Base-by-base conservation (phyloP, 2,888 invertebrate genomes). In the Morpho deidamia region DNA sequence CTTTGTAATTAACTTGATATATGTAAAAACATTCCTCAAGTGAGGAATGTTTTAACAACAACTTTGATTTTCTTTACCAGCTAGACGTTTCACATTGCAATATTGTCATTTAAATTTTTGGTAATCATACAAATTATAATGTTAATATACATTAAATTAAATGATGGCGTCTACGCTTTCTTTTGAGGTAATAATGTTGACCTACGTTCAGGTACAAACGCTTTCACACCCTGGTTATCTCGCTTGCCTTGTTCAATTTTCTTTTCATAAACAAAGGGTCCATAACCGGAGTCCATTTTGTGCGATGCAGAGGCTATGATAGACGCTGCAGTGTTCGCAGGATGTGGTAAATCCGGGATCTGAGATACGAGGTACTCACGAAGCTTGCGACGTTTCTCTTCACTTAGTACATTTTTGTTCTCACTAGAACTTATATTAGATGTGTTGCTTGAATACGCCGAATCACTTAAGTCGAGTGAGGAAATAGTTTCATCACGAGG, bases 321-420 rank as follows among this genome's bases (percentile, higher is more conserved):
- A 0, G 74, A 70, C 8, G 78, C 75, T 53, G 70, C 68, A 3
- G 70, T 71, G 51, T 66, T 60, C 11, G 76, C 68, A 7, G 80
- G 79, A 60, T 77, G 77, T 2, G 78, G 78, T 12, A 80, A 63
- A 63, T 81, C 76, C 8, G 75, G 76, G 32, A 80, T 75, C 65
- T 78, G 72, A 11, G 74, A 75, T 46, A 76, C 62, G 61, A 70
- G 68, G 63, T 70, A 71, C 44, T 75, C 65, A 41, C 70, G 65
- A 3, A 68, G 62, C 52, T 71, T 73, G 51, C 68, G 63, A 44
- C 64, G 62, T 47, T 68, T 64, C n/a, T 60, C 65, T 54, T 61
- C 47, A 44, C 46, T 7, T 58, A 58, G 39, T 39, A 2, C 11
- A 11, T 68, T 47, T 63, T 38, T 39, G 14, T 32, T 56, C 47